Percentiles rank a stretch among this genome's conserved stretches.
Conservation (phyloP, 2,797 vertebrate species). For the Peromyscus nudipes region DNA sequence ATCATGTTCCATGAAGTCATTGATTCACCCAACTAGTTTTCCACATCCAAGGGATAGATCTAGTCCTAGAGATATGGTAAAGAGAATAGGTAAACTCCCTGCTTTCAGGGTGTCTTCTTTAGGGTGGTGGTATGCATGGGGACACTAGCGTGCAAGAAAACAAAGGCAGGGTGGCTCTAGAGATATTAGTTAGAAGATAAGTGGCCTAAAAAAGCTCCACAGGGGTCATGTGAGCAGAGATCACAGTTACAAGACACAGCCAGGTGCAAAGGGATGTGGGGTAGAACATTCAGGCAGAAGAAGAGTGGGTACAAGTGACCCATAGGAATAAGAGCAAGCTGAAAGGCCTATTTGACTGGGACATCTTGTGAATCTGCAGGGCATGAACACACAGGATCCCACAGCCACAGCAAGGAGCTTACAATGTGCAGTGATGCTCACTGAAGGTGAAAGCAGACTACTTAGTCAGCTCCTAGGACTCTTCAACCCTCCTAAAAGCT, state of each 20-base stretch:
- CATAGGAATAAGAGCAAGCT: neutral
- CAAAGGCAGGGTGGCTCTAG: neutral
- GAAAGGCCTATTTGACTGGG: neutral
- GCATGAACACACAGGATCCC: too few species aligned
- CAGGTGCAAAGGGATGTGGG: neutral
- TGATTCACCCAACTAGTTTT: neutral
- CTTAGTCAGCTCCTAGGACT: accelerated
- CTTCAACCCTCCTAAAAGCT: neutral
- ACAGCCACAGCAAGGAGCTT: accelerated
- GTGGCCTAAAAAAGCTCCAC: neutral
- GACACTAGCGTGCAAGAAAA: neutral
- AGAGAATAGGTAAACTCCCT: neutral
- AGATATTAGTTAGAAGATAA: neutral
- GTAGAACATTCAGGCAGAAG: neutral
- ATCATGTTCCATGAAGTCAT: neutral
- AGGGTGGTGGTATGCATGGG: neutral
- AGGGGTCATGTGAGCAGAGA: neutral
- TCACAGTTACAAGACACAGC: neutral
- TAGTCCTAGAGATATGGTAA: neutral
- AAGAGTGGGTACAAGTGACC: neutral
- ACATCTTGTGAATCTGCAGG: neutral
- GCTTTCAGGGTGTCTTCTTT: neutral
- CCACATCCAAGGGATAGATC: neutral
- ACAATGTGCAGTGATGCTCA: neutral
- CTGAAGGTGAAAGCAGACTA: neutral